These are phyloP conservation scores for Platerodrilus igneus DNA, from an alignment of 2,888 invertebrate species.

Conservation along the genomic window DNA sequence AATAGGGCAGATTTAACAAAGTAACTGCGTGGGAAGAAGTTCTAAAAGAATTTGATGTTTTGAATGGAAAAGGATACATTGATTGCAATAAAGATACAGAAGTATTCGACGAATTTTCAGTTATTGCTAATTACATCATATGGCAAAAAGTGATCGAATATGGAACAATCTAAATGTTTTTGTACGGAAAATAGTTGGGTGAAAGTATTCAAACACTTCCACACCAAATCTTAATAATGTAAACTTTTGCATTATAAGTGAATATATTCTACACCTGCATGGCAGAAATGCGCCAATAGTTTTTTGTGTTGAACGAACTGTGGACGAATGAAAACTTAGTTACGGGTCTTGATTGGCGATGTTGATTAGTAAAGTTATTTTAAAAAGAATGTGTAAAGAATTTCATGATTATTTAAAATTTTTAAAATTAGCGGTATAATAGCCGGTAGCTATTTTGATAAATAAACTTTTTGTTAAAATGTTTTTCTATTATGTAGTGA, in stretches of 20 bases:
- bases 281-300: slow-evolving; percentile 13
- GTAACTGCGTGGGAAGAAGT: slow-evolving; percentile 30
- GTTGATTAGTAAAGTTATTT: slow-evolving; percentile 13
- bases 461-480: too few species aligned
- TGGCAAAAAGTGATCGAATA: slow-evolving; percentile 32
- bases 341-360: slow-evolving; percentile 9
- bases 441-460: too few species aligned
- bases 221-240: slow-evolving; percentile 10
- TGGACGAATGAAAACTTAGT: slow-evolving; percentile 18
- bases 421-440: too few species aligned
- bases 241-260: slow-evolving; percentile 10
- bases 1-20: slow-evolving; percentile 32
- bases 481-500: too few species aligned
- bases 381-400: slow-evolving; percentile 16
- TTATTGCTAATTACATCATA: slow-evolving; percentile 32
- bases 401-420: slow-evolving; percentile 15
- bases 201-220: slow-evolving; percentile 26
- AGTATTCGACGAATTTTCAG: slow-evolving; percentile 34
- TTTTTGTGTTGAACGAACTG: slow-evolving; percentile 20
- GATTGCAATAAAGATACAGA: slow-evolving; percentile 31
- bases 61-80: slow-evolving; percentile 31
- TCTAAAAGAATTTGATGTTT: slow-evolving; percentile 25
- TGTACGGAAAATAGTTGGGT: slow-evolving; percentile 35
- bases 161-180: slow-evolving; percentile 35
- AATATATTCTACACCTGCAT: slow-evolving; percentile 11